These are phyloP conservation scores for Leptoteleia sp. DNA, from an alignment of 1,140 invertebrate species.

Conservation along the genomic window DNA sequence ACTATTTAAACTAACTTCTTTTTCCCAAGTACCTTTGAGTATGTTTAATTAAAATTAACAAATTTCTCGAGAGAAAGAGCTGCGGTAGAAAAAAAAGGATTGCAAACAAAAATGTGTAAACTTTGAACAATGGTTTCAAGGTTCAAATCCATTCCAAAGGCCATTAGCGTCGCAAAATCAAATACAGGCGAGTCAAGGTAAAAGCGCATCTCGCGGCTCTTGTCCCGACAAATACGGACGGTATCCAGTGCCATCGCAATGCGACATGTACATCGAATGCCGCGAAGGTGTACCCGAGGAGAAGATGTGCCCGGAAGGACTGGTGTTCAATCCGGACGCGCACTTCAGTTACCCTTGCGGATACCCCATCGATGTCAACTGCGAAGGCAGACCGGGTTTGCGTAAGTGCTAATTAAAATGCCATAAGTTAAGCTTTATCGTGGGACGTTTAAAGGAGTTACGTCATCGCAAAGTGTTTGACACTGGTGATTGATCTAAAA, in stretches of 20 bases:
- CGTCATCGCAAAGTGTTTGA: too few species aligned
- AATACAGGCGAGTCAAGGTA: slow-evolving; percentile 40
- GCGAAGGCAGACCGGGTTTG: slow-evolving; percentile 84
- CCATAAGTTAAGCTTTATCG: too few species aligned
- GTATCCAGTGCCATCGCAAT: slow-evolving; percentile 86
- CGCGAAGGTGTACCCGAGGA: slow-evolving; percentile 87
- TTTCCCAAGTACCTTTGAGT: too few species aligned
- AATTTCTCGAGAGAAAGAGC: too few species aligned
- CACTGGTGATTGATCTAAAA: too few species aligned
- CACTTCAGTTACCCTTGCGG: slow-evolving; percentile 89
- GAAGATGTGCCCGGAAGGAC: slow-evolving; percentile 91
- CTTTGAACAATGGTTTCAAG: slow-evolving; percentile 29
- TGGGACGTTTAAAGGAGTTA: too few species aligned
- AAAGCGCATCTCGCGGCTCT: slow-evolving; percentile 42
- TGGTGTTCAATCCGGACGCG: slow-evolving; percentile 89
- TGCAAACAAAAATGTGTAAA: neutral
- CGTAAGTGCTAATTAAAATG: too few species aligned
- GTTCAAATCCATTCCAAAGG: slow-evolving; percentile 54
- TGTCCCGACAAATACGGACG: slow-evolving; percentile 87
- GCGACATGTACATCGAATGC: slow-evolving; percentile 88
- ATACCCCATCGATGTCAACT: slow-evolving; percentile 91
- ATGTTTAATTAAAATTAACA: too few species aligned
- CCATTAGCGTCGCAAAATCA: slow-evolving; percentile 48
- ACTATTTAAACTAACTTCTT: too few species aligned
- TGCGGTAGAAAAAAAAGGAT: neutral